These are phyloP conservation scores for Diplolepis rosae DNA, from an alignment of 2,888 invertebrate species.

Conservation along the genomic window DNA sequence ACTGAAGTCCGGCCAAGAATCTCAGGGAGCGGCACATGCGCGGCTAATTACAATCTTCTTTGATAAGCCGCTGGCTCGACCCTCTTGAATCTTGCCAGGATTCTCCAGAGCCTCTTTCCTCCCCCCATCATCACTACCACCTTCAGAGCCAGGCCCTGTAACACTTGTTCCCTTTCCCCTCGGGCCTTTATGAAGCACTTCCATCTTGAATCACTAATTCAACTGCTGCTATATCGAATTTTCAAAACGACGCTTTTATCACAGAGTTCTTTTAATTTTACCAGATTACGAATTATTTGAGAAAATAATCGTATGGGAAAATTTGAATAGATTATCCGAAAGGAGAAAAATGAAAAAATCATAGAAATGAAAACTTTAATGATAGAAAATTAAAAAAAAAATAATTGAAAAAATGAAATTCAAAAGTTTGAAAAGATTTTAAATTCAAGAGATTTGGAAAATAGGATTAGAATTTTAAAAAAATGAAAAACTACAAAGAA, in stretches of 20 bases:
- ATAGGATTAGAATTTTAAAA: neutral
- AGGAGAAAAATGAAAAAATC: too few relatives aligned
- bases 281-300: too few relatives aligned
- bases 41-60: constrained; percentile 67
- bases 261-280: too few relatives aligned
- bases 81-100: constrained; percentile 13
- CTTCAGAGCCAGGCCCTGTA: neutral
- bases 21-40: constrained; percentile 61
- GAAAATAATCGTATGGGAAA: too few relatives aligned
- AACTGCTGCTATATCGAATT: neutral
- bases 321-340: too few relatives aligned
- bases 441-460: neutral
- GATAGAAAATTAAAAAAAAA: too few relatives aligned
- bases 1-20: constrained; percentile 38
- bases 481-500: too few relatives aligned
- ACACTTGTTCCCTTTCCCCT: neutral
- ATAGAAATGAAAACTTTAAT: too few relatives aligned
- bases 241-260: too few relatives aligned
- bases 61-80: constrained; percentile 52
- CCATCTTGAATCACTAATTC: neutral
- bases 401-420: too few relatives aligned
- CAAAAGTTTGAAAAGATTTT: too few relatives aligned
- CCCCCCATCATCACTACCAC: neutral
- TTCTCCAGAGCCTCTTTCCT: neutral
- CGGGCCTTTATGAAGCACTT: neutral